A percentile compares a stretch with the other conserved stretches of the same genome.
These are phyloP conservation scores for Catharus minimus DNA, from an alignment of 2,113 vertebrate species.

Conservation along the genomic window DNA sequence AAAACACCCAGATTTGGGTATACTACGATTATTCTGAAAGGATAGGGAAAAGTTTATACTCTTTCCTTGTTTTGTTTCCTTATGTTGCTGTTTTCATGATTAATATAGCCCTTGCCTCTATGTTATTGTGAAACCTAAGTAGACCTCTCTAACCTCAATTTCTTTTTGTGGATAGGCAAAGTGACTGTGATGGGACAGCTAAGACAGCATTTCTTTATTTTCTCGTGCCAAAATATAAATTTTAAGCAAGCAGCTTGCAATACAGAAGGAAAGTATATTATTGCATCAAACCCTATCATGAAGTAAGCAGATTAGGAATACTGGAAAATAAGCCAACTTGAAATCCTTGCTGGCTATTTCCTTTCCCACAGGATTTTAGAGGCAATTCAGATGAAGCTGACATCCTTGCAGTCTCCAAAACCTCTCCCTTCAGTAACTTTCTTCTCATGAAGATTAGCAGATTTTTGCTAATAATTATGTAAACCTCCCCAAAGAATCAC, in stretches of 20 bases:
- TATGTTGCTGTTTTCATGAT: not conserved
- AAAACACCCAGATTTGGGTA: not conserved
- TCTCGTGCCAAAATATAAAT: not conserved
- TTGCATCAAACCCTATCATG: not conserved
- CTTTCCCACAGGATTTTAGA: not conserved
- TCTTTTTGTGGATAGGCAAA: not conserved
- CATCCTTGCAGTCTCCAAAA: not conserved
- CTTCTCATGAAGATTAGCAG: not conserved
- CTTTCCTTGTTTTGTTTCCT: fast-evolving
- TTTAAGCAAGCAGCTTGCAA: not conserved
- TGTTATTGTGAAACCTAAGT: not conserved
- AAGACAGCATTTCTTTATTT: not conserved
- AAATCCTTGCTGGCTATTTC: not conserved
- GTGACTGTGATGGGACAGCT: not conserved
- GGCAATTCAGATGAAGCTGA: not conserved
- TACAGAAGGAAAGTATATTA: not conserved
- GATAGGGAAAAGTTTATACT: not conserved
- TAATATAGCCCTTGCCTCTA: not conserved
- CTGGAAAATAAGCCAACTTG: not conserved
- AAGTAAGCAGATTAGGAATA: slow-evolving; percentile 3
- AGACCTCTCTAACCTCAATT: not conserved
- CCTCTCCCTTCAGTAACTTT: not conserved
- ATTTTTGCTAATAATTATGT: not conserved
- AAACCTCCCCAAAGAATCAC: not conserved
- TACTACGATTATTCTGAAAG: not conserved